Evolutionary conservation across 2,888 invertebrate species (phyloP), one percentile per base, ranked within the genome.

Genomic region (Aphodius granarius): DNA sequence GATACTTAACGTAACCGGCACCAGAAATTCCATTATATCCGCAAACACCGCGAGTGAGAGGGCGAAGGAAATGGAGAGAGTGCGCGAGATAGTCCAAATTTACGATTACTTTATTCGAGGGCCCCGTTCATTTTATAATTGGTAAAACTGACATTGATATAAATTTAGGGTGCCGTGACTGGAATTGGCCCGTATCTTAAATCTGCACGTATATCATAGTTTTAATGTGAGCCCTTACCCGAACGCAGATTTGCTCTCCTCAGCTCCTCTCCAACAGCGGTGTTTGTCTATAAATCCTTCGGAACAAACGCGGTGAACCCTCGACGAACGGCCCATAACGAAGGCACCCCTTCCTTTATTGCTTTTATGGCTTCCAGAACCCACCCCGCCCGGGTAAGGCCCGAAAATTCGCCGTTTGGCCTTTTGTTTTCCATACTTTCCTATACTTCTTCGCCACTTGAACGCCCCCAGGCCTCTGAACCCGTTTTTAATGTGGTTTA

Each of bases 101-200:
- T 86, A 86, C 84, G 84, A 83, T 83, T 83, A 82, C 82, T 82
- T 82, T 83, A 82, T 83, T 83, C 82, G 77, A 75, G 78, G 80
- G 79, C 78, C 78, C 83, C 83, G 83, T 86, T 86, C 86, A 86
- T 85, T 86, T 86, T 86, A 85, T 86, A 87, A 87, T 87, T 87
- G 87, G 86, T 85, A 86, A 85, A 85, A 86, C 82, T 87, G 87
- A 87, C 87, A 85, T 86, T 86, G 87, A 87, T 86, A 87, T 87
- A 87, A 87, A 87, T 87, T 87, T 86, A 85, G 86, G 85, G 85
- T 84, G 43, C 85, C 86, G 86, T 86, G 86, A 86, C 86, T 86
- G 85, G 86, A 87, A 86, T 86, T 85, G 85, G 83, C 84, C 85
- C 84, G 85, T 86, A 87, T 86, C 86, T 87, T 86, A 86, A 86